Evolutionary conservation across 2,113 vertebrate species (phyloP).

Genomic region (Nettapus auritus): DNA sequence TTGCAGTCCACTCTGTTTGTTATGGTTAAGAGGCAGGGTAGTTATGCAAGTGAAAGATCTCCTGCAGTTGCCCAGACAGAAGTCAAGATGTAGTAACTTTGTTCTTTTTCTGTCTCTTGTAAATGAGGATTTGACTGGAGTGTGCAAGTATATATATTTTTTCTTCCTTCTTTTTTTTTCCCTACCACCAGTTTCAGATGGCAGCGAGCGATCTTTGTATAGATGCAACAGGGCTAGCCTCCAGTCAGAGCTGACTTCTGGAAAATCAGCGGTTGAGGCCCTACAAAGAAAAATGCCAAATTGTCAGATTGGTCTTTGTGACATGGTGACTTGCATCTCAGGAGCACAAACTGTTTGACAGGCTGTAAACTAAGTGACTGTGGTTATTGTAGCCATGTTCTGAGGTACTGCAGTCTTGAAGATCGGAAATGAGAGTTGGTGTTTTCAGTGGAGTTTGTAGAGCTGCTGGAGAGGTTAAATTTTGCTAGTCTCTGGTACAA

Average conservation of each 20-base stretch:
- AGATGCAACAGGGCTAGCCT: not conserved
- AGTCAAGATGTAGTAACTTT: not conserved
- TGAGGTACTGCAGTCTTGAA: not conserved
- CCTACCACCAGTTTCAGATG: not conserved
- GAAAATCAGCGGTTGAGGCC: not conserved
- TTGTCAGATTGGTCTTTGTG: not conserved
- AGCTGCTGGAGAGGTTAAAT: not conserved
- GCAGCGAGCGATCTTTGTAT: not conserved
- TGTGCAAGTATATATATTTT: accelerated
- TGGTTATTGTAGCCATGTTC: not conserved
- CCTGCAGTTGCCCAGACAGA: not conserved
- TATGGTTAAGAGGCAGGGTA: not conserved
- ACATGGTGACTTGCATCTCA: not conserved
- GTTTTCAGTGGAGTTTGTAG: not conserved
- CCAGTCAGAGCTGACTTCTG: not conserved
- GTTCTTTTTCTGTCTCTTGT: not conserved
- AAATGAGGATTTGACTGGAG: not conserved
- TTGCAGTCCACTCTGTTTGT: not conserved
- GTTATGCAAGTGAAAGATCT: not conserved
- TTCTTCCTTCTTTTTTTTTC: not conserved
- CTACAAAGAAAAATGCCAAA: not conserved
- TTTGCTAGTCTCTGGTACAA: not conserved
- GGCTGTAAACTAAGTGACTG: not conserved
- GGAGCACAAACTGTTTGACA: not conserved
- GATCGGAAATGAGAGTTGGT: not conserved